These are phyloP conservation scores for Pristionchus japonicus DNA, from an alignment of 2,888 invertebrate species.

Conservation along the genomic window DNA sequence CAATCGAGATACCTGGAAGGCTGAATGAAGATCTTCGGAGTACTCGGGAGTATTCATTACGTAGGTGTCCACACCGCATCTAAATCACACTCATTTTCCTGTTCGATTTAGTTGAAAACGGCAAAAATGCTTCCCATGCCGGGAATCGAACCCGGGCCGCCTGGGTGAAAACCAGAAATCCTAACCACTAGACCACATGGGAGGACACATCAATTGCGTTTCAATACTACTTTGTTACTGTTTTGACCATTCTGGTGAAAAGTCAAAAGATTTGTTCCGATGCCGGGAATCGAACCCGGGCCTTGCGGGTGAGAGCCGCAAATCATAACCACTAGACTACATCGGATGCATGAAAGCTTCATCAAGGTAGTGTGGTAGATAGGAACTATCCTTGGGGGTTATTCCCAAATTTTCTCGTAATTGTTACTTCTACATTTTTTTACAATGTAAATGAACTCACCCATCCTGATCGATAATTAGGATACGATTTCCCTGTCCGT, in stretches of 20 bases:
- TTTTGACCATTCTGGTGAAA: not conserved
- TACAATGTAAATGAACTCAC: slow-evolving; percentile 52
- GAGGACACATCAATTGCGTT: slow-evolving; percentile 37
- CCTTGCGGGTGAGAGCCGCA: slow-evolving; percentile 65
- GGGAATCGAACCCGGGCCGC: slow-evolving; percentile 74
- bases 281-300: slow-evolving; percentile 67
- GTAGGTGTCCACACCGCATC: slow-evolving; percentile 74
- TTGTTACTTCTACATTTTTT: too few species aligned
- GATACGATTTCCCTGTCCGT: slow-evolving; percentile 73
- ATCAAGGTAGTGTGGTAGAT: not conserved
- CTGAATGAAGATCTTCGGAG: slow-evolving; percentile 65
- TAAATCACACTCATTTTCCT: slow-evolving; percentile 44
- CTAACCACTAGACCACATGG: slow-evolving; percentile 73
- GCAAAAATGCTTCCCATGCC: slow-evolving; percentile 63
- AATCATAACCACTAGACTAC: slow-evolving; percentile 64
- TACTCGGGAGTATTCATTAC: slow-evolving; percentile 73
- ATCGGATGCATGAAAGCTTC: not conserved
- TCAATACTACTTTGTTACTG: not conserved
- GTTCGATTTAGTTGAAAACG: not conserved
- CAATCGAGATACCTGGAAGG: slow-evolving; percentile 63
- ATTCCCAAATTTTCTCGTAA: too few species aligned
- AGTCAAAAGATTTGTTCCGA: slow-evolving; percentile 50
- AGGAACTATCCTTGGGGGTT: too few species aligned
- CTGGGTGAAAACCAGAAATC: slow-evolving; percentile 73
- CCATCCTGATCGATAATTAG: slow-evolving; percentile 75